Base-by-base conservation (phyloP, 2,113 vertebrate genomes). In the Gnathonemus longibarbis region DNA sequence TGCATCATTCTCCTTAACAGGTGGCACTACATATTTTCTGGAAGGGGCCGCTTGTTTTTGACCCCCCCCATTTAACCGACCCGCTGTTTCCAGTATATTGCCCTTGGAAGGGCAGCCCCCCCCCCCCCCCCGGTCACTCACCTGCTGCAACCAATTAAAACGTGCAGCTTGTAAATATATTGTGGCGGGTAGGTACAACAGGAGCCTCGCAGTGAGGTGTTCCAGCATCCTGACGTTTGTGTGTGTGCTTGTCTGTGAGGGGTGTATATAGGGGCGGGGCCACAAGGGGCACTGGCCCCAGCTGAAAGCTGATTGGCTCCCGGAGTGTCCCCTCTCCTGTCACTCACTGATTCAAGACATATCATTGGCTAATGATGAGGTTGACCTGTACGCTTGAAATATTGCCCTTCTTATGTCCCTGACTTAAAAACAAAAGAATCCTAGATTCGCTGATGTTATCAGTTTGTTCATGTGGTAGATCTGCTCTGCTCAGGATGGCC, bases 141-240 rank as follows among this genome's bases (percentile, higher is more conserved):
- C 35, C 56, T 88, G 87, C 56, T 62, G 85, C 31, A 87, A 87
- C 50, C 85, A 87, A 87, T 87, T 87, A 87, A 87, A 87, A 56
- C 7, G 15, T 56, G n/a, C 85, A 87, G 27, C 50, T 53, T 19
- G 50, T 87, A 50, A 87, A 87, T 87, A 31, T 56, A 52, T 53
- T 15, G 15, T 21, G 24, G 85, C 85, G 17, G 0, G 48, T 87
- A 17, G 31, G 85, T 53, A 19, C 15, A 17, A 27, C 19, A 27
- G 19, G n/a, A 80, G 74, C 35, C 35, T 80, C 2, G 2, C 35
- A 17, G 35, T 19, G 74, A 56, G 85, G 13, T 39, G n/a, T 87
- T 35, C 6, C 50, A 56, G 31, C 15, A 31, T 87, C 35, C 24
- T 5, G 15, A 39, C 21, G 19, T 17, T 39, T 87, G n/a, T 42